Evolutionary conservation across 2,113 vertebrate species (phyloP), one percentile per base, ranked within the genome.

Genomic region (Natator depressus): DNA sequence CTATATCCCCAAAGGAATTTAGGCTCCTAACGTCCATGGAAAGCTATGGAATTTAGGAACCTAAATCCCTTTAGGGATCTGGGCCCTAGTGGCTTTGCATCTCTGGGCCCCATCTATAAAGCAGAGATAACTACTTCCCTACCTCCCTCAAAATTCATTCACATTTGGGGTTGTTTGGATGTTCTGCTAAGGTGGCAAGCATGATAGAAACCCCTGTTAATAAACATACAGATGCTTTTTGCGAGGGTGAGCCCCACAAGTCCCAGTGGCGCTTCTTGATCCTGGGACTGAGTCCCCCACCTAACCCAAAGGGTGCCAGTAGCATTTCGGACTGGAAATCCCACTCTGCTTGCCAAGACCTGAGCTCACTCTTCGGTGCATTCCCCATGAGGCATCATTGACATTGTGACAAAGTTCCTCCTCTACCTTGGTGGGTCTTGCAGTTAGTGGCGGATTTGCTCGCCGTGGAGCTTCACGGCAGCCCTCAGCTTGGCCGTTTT

Each of bases 141-240:
- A 47, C 10, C 3, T 8, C 24, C 55, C 31, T 6, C 6, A 7
- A 65, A 65, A 65, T 65, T 14, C 59, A 38, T 20, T 9, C 6
- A n/a, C 25, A 1, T 0, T 1, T 27, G 88, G 5, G 1, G n/a
- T 42, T 35, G 69, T 22, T 51, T 5, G 4, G 11, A 1, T 42
- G 35, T 38, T 1, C n/a, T 82, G n/a, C 19, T 82, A 65, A 35
- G 29, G 31, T 31, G 25, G 27, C 62, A 3, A 69, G 31, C 17
- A 19, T 2, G 1, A 4, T 69, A n/a, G 35, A n/a, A 69, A 69
- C 8, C 35, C 35, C 13, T 38, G 19, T 9, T 69, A 69, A 69
- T 35, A n/a, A 69, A 69, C 17, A 69, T 9, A 69, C 17, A 69
- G 65, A 3, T 42, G 22, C 5, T 76, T 76, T 25, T 76, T 13